Conservation (phyloP, 1,140 invertebrate genomes). For the Popillia japonica region DNA sequence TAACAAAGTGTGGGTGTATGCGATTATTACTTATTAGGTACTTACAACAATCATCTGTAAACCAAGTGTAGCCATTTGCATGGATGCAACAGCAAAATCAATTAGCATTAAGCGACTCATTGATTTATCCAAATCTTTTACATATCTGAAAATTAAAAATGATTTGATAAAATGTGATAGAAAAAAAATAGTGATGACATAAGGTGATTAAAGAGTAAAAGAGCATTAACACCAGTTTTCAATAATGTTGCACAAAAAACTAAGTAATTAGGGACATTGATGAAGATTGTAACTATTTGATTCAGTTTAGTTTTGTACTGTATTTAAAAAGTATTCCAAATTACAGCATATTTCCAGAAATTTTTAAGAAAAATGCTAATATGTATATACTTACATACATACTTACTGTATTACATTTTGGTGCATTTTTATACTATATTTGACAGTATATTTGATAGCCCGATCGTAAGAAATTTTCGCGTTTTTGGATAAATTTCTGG, state of each 20-base stretch:
- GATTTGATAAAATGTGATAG: too few species aligned
- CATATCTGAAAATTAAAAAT: constrained; percentile 15
- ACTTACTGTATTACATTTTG: constrained; percentile 44
- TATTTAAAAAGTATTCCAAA: too few species aligned
- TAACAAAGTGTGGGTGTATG: too few species aligned
- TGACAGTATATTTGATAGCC: constrained; percentile 30
- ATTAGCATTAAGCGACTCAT: constrained; percentile 22
- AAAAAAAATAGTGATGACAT: too few species aligned
- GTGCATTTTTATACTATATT: constrained; percentile 41
- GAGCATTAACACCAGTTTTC: too few species aligned
- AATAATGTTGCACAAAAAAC: too few species aligned
- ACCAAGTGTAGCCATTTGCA: constrained; percentile 36
- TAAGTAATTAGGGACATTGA: too few species aligned
- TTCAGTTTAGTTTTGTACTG: too few species aligned
- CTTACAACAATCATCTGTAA: constrained; percentile 36
- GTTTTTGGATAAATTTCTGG: background rate
- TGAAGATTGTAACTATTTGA: too few species aligned
- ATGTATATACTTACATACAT: background rate
- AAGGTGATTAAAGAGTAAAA: too few species aligned
- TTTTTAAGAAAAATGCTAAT: too few species aligned
- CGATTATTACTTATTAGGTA: background rate
- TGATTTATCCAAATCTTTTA: constrained; percentile 22
- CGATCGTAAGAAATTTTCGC: background rate
- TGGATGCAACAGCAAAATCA: constrained; percentile 30
- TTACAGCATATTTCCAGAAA: too few species aligned